Conservation (phyloP, 2,888 invertebrate species). For the Leptinotarsa tumamoca region DNA sequence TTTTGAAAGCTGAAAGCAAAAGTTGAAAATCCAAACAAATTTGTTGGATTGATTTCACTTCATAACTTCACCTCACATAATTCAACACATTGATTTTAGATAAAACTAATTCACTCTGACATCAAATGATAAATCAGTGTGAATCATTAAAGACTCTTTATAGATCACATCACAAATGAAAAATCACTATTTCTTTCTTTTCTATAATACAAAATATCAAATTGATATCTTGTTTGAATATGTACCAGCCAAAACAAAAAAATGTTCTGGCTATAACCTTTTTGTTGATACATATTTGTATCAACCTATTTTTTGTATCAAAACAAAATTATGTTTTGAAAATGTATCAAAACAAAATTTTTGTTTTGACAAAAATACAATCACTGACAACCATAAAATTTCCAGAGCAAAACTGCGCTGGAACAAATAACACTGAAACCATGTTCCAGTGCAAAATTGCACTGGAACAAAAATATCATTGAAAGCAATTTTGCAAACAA, state of each 20-base stretch:
- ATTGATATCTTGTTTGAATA: neutral
- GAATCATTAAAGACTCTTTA: no score
- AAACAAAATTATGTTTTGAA: constrained; percentile 26
- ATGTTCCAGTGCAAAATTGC: constrained; percentile 34
- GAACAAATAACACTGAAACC: constrained; percentile 22
- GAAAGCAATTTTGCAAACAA: constrained; percentile 20
- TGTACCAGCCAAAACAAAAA: constrained; percentile 11
- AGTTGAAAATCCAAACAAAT: no score
- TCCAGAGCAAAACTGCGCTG: constrained; percentile 36
- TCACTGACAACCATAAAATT: neutral
- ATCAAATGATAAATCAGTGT: neutral
- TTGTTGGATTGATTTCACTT: no score
- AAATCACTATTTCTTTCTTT: neutral
- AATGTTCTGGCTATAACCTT: constrained; percentile 10
- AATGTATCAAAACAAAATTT: constrained; percentile 24
- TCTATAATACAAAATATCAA: constrained; percentile 6
- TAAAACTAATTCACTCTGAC: neutral
- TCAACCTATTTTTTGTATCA: neutral
- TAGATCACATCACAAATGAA: no score
- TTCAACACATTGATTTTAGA: no score
- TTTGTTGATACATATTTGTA: neutral
- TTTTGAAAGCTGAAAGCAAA: no score
- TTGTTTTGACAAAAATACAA: neutral
- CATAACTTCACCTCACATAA: no score
- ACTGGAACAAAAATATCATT: constrained; percentile 27